Base-by-base conservation (phyloP, 2,888 invertebrate genomes). In the Melieria omissa region DNA sequence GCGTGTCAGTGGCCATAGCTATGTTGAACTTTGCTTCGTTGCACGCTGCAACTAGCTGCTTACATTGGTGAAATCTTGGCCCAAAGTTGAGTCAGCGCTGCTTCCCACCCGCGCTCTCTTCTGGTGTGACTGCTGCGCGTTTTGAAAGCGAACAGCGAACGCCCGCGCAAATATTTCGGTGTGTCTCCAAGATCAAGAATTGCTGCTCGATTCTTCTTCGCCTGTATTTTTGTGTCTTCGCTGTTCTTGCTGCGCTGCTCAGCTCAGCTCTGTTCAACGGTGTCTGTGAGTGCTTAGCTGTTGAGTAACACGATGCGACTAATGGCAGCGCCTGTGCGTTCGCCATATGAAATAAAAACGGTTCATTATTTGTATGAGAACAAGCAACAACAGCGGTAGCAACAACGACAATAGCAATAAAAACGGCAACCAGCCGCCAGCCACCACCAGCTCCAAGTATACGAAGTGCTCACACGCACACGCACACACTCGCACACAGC, bases 331-430 rank as follows among this genome's bases (percentile, higher is more conserved):
- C 57, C 75, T 74, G 74, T 78, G 78, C 77, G 73, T 78, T 76
- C 75, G 75, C 74, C 79, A 69, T 83, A 84, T 84, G 84, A 83
- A 84, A 84, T 84, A 84, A 82, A 84, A 84, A 81, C 84, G 79
- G 80, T 82, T 78, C 83, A 77, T 78, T 81, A 82, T 83, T 69
- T 66, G 74, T 75, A 64, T 69, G 72, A 75, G 69, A 64, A 64
- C 68, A 71, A 63, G 65, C 69, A 66, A 60, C 71, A 69, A 71
- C 55, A 65, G 70, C 72, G 58, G 29, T 10, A 64, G 46, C 52
- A 73, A 75, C 54, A 63, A 42, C 70, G 55, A 54, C 47, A 57
- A 70, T 41, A 47, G 42, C 5, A 58, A 65, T 44, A 46, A 55
- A 29, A 46, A 62, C 70, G 65, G 54, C 29, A 29, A 29, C 29